phyloP scores from a whole-genome alignment of 2,888 invertebrate genomes.

The Fragum sueziense region DNA sequence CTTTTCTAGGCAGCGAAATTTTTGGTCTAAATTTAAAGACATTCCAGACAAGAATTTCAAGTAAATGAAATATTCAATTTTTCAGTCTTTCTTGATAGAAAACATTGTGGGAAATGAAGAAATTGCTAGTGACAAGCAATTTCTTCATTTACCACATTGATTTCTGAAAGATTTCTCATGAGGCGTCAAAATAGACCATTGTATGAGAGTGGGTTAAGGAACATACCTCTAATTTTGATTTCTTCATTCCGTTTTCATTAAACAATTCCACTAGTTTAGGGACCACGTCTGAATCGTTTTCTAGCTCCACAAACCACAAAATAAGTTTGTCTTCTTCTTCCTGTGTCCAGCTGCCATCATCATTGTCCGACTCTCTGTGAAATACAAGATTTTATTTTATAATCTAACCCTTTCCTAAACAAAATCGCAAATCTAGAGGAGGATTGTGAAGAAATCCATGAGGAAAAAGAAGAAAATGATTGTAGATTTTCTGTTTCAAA shows the following conservation, averaged over 20 bases:
- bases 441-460: too few relatives aligned
- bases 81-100: too few relatives aligned
- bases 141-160: background rate
- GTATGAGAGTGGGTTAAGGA: background rate
- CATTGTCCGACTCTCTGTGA: constrained; percentile 23
- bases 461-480: too few relatives aligned
- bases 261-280: constrained; percentile 34
- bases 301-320: constrained; percentile 47
- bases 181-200: background rate
- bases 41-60: too few relatives aligned
- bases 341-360: constrained; percentile 40
- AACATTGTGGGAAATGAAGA: background rate
- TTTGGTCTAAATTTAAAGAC: too few relatives aligned
- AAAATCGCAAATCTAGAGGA: too few relatives aligned
- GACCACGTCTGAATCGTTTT: constrained; percentile 29
- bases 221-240: constrained; percentile 52
- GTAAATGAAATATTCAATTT: too few relatives aligned
- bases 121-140: background rate
- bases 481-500: too few relatives aligned
- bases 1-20: background rate
- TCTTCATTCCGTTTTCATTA: constrained; percentile 47
- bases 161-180: too few relatives aligned
- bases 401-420: too few relatives aligned
- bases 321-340: constrained; percentile 50
- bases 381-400: too few relatives aligned